Base-by-base conservation (phyloP, 1,140 invertebrate genomes). In the Cydia fagiglandana region DNA sequence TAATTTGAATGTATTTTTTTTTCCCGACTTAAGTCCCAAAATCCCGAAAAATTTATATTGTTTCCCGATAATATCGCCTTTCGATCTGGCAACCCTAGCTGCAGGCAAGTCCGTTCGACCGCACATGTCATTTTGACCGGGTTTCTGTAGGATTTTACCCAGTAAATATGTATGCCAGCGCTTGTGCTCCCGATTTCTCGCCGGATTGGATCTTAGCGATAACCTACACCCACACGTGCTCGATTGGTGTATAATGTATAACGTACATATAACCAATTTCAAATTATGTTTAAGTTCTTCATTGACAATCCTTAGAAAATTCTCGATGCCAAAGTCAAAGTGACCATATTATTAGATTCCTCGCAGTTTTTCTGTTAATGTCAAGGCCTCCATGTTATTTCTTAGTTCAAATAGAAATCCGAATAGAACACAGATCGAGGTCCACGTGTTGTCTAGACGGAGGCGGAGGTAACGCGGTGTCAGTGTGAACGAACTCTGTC, bases 401-500 rank as follows among this genome's bases (percentile, higher is more conserved):
- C 12, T 45, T 12, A 3, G 41, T 13, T 47, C 15, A 15, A 56
- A 56, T 17, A 56, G 53, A 56, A 17, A 7, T 20, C 15, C 15
- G n/a, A 61, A 61, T 61, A 38, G 9, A 70, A 17, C 30, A 66
- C 24, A 70, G 66, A 38, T 7, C 20, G 24, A 13, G 66, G 34
- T 17, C 66, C 66, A 70, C 66, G 66, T 70, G 66, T 70, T 38
- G 66, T 70, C 66, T 70, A 70, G 66, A 70, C 66, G 66, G 30
- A 66, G 77, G 74, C 78, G 61, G 73, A 75, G 30, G 78, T 38
- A 74, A 61, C 76, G 61, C 77, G 73, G 17, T 47, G 77, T 70
- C 79, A 75, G 80, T 88, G 91, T 92, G 84, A 92, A 92, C 87
- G 90, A 92, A 89, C 90, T 86, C 84, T 90, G 88, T 88, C 87